phyloP scores from a whole-genome alignment of 2,113 vertebrate genomes.

The Campylomormyrus tamandua region DNA sequence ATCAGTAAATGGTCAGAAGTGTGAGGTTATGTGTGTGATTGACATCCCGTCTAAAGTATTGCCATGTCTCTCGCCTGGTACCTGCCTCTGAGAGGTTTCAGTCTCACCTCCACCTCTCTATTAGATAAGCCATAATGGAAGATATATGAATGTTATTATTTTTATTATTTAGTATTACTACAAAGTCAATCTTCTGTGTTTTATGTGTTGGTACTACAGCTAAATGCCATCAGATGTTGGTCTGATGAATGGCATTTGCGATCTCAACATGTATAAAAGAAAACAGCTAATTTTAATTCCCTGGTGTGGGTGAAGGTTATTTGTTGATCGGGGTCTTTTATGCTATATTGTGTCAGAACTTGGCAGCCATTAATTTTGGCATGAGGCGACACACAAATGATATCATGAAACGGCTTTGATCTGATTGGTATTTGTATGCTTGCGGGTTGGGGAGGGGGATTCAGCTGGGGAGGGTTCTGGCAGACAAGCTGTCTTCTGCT shows the following conservation, averaged over 20 bases:
- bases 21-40: background rate
- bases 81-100: background rate
- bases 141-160: background rate
- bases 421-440: constrained; percentile 7
- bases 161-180: background rate
- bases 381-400: background rate
- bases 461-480: background rate
- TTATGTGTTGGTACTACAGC: background rate
- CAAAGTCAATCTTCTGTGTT: background rate
- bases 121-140: background rate
- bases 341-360: background rate
- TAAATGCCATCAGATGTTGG: background rate
- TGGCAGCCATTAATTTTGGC: constrained; percentile 8
- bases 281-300: constrained; percentile 6
- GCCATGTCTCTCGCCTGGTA: background rate
- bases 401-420: background rate
- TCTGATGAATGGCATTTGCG: background rate
- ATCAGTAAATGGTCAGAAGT: background rate
- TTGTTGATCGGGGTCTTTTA: constrained; percentile 14
- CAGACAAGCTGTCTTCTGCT: constrained; percentile 11
- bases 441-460: background rate
- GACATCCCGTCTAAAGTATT: background rate
- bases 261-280: background rate
- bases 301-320: background rate
- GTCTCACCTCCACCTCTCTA: background rate